Conservation (phyloP, 2,888 invertebrate species). For the Agrilus mali region DNA sequence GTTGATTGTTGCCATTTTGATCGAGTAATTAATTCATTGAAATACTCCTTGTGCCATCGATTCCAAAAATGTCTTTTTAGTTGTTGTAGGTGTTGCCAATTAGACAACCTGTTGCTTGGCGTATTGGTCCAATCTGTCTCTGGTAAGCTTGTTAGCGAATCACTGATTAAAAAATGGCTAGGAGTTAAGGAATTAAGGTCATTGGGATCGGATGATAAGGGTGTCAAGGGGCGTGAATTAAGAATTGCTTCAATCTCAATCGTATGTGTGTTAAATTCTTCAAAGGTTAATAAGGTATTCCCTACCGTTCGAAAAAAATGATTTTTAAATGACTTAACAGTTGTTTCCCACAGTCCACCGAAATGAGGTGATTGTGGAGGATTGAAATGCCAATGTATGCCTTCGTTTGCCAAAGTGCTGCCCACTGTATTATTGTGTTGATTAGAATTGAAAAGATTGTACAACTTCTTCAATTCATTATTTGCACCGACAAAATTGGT, state of each 20-base stretch:
- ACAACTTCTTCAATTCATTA: no score
- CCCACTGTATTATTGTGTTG: no score
- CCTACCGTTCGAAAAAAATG: constrained; percentile 15
- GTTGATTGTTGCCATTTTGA: no score
- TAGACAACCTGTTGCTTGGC: constrained; percentile 1
- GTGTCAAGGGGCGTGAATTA: constrained; percentile 13
- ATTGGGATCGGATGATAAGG: constrained; percentile 11
- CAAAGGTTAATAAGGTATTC: constrained; percentile 13
- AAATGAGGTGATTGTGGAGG: no score
- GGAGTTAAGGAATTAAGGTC: constrained; percentile 14
- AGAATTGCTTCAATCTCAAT: constrained; percentile 11
- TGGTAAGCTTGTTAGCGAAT: constrained; percentile 12
- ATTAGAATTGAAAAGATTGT: no score
- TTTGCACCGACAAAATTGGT: no score
- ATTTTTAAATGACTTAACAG: constrained; percentile 20
- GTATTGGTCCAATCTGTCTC: constrained; percentile 7
- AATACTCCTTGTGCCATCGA: neutral
- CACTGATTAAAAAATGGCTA: constrained; percentile 17
- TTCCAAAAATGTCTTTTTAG: constrained; percentile 2
- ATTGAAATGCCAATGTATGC: no score
- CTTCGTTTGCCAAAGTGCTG: no score
- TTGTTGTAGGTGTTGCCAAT: constrained; percentile 1
- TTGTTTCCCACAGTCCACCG: constrained; percentile 22
- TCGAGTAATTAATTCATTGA: no score
- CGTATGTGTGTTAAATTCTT: constrained; percentile 16